These are phyloP conservation scores for Venusia cambrica DNA, from an alignment of 2,888 invertebrate species.

Conservation along the genomic window DNA sequence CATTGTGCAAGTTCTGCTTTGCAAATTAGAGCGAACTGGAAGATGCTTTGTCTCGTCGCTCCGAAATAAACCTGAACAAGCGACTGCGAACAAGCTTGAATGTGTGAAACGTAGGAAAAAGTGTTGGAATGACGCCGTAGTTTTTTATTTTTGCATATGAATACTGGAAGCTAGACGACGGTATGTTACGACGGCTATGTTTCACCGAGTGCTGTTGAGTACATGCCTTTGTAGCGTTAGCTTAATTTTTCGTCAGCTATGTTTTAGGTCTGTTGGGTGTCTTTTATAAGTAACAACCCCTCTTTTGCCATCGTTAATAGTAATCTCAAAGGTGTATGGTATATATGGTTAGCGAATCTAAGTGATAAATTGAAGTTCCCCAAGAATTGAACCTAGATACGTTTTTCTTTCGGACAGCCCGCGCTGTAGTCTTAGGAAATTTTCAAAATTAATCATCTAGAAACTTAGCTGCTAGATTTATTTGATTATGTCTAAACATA, in stretches of 20 bases:
- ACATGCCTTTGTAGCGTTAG: conserved; percentile 12
- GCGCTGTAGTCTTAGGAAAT: too few species aligned
- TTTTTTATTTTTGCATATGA: conserved; percentile 30
- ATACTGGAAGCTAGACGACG: conserved; percentile 25
- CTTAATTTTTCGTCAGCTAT: conserved; percentile 16
- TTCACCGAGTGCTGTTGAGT: conserved; percentile 13
- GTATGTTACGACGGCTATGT: conserved; percentile 14
- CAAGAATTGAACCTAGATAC: too few species aligned
- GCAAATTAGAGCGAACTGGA: conserved; percentile 9
- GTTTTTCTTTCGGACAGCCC: too few species aligned
- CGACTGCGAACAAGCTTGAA: conserved; percentile 27
- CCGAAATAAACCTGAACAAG: conserved; percentile 16
- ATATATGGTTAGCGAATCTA: too few species aligned
- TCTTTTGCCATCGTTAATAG: too few species aligned
- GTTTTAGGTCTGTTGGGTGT: conserved; percentile 1
- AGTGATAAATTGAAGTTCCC: too few species aligned
- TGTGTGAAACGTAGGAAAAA: conserved; percentile 34
- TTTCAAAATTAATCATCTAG: too few species aligned
- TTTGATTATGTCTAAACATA: too few species aligned
- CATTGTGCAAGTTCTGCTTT: conserved; percentile 6
- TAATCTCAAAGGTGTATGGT: too few species aligned
- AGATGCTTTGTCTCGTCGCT: conserved; percentile 16
- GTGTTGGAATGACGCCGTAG: conserved; percentile 26
- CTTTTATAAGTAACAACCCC: too few species aligned
- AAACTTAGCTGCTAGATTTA: too few species aligned